Evolutionary conservation across 2,113 vertebrate genomes (phyloP).

Genomic region (Petaurus breviceps): DNA sequence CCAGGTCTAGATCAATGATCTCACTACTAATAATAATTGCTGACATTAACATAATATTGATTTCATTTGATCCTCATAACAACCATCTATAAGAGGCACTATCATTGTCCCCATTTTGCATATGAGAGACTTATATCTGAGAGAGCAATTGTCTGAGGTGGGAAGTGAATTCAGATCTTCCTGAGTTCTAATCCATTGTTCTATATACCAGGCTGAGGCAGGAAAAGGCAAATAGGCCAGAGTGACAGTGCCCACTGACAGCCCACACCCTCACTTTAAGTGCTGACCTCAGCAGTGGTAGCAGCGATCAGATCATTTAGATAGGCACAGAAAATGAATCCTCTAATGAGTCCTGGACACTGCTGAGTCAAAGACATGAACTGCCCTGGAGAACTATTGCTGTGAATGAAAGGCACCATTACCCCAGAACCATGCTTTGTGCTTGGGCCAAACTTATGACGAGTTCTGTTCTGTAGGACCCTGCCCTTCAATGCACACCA

Average conservation of each 20-base stretch:
- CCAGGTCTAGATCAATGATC: neutral
- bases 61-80: neutral
- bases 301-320: constrained; percentile 9
- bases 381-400: constrained; percentile 2
- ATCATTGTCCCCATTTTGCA: constrained; percentile 32
- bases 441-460: neutral
- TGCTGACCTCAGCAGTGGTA: neutral
- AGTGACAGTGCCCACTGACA: neutral
- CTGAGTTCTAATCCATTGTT: neutral
- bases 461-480: neutral
- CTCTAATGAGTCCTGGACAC: neutral
- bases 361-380: neutral
- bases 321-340: constrained; percentile 45
- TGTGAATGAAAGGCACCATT: neutral
- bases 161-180: neutral
- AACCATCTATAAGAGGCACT: neutral
- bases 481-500: neutral
- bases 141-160: constrained; percentile 17
- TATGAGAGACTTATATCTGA: neutral
- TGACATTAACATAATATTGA: neutral
- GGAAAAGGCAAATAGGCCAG: neutral
- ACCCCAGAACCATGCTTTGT: neutral
- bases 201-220: neutral
- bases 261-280: constrained; percentile 6
- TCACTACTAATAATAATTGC: neutral